Percentiles rank a stretch among this genome's conserved stretches.
These are phyloP conservation scores for Fragum whitleyi DNA, from an alignment of 2,888 invertebrate genomes.

Conservation along the genomic window DNA sequence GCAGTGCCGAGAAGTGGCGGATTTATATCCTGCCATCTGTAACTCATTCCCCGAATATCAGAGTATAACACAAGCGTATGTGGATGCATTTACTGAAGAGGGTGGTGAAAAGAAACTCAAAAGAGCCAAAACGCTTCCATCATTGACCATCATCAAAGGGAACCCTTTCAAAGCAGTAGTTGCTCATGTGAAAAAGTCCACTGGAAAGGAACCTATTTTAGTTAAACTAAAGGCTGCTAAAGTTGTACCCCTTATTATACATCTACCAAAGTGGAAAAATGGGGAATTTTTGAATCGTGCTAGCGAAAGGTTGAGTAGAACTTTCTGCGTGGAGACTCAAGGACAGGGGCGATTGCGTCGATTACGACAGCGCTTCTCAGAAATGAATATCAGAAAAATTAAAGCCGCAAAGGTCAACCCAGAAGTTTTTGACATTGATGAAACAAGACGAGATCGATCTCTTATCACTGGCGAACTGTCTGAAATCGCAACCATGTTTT, in stretches of 20 bases:
- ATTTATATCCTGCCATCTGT: neutral
- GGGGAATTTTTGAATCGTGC: neutral
- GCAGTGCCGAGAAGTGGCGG: neutral
- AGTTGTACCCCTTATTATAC: neutral
- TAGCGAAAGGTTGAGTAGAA: neutral
- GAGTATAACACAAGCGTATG: slow-evolving; percentile 9
- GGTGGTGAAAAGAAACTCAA: neutral
- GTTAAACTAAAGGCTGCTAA: neutral
- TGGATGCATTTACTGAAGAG: neutral
- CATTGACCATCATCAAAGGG: neutral
- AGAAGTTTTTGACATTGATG: neutral
- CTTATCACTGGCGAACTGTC: neutral
- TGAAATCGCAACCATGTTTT: slow-evolving; percentile 10
- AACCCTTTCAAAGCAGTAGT: neutral
- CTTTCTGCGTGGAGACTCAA: slow-evolving; percentile 18
- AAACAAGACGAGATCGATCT: neutral
- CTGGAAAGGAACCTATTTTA: neutral
- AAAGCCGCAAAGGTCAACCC: slow-evolving; percentile 17
- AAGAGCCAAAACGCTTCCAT: neutral
- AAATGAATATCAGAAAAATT: neutral
- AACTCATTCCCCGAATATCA: slow-evolving; percentile 10
- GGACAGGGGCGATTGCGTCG: neutral
- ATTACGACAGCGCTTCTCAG: neutral
- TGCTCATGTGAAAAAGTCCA: neutral
- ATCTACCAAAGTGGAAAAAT: neutral